These are phyloP conservation scores for Heliconius himera DNA, from an alignment of 1,140 invertebrate genomes.

Conservation along the genomic window DNA sequence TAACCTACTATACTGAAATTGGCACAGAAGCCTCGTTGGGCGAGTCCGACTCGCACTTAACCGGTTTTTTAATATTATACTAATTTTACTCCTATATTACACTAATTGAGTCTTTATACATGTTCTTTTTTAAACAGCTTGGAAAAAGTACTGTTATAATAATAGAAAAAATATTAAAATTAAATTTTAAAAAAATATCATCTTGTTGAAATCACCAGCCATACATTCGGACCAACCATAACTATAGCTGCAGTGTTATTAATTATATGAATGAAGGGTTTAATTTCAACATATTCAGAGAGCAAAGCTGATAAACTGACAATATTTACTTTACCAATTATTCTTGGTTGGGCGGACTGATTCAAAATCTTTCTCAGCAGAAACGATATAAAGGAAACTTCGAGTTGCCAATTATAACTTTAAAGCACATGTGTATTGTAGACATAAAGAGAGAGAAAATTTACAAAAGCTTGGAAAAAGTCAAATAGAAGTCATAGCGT, in stretches of 20 bases:
- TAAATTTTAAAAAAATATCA: no score
- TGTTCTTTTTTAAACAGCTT: no score
- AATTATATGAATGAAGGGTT: background rate
- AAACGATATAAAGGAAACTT: slow-evolving; percentile 14
- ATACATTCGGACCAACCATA: background rate
- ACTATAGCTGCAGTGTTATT: background rate
- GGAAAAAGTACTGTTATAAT: no score
- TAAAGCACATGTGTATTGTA: slow-evolving; percentile 33
- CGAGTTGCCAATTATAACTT: slow-evolving; percentile 35
- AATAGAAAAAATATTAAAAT: no score
- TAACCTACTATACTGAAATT: no score
- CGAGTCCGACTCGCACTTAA: no score
- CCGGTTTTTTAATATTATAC: no score
- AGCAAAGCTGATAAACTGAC: background rate
- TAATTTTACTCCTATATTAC: no score
- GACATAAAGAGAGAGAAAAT: slow-evolving; percentile 23
- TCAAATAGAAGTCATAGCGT: slow-evolving; percentile 28
- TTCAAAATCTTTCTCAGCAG: background rate
- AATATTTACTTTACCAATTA: slow-evolving; percentile 33
- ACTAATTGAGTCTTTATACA: no score
- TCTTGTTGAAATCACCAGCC: no score
- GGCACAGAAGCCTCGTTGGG: no score
- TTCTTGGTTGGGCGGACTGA: slow-evolving; percentile 19
- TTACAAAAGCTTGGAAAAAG: slow-evolving; percentile 30
- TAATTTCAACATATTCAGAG: background rate